Conservation (phyloP, 2,797 vertebrate species). For the Pangasius krempfi region DNA sequence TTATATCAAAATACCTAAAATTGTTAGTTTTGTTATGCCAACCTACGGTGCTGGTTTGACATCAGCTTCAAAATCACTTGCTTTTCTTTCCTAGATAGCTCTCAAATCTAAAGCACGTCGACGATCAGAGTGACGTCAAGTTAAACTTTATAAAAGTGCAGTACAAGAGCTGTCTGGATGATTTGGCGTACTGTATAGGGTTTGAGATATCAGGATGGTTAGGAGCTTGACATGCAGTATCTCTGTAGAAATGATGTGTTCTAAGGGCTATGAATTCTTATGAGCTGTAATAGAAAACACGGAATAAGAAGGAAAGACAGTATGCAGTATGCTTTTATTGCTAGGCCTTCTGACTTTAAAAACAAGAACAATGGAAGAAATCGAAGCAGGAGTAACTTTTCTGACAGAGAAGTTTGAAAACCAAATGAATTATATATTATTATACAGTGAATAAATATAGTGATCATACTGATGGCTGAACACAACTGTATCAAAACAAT, state of each 20-base stretch:
- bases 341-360: background rate
- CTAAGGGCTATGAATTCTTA: conserved; percentile 16
- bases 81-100: conserved; percentile 27
- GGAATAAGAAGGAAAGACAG: conserved; percentile 2
- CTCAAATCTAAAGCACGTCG: conserved; percentile 1
- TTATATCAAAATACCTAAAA: conserved; percentile 39
- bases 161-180: conserved; percentile 19
- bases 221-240: conserved; percentile 30
- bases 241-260: conserved; percentile 24
- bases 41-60: conserved; percentile 21
- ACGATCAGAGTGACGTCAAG: conserved; percentile 14
- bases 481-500: background rate
- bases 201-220: conserved; percentile 37
- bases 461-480: conserved; percentile 8
- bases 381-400: conserved; percentile 13
- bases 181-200: conserved; percentile 15
- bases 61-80: conserved; percentile 11
- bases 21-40: conserved; percentile 37
- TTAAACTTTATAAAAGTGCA: conserved; percentile 35
- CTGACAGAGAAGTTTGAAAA: background rate
- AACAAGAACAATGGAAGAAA: conserved; percentile 1
- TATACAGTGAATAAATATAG: too few species aligned
- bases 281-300: conserved; percentile 23
- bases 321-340: conserved; percentile 2
- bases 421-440: background rate